Base-by-base conservation (phyloP, 2,888 invertebrate species). In the Coremacera marginata region DNA sequence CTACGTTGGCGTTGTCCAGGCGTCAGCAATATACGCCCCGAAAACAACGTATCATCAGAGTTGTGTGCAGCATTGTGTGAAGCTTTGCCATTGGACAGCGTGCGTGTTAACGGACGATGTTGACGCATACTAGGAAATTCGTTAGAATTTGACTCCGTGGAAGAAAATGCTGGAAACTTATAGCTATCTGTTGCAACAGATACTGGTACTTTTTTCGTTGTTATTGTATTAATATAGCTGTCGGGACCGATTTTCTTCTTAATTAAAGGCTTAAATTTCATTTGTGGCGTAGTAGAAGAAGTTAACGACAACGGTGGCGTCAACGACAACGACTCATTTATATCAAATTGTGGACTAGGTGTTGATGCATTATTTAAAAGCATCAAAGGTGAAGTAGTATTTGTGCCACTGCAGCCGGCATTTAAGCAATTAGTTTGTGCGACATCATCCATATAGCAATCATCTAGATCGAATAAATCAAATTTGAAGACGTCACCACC, bases 381-480 rank as follows among this genome's bases (percentile, higher is more conserved):
- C 11, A 84, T 81, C 65, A 88, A 49, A 0, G 89, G 89, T 0
- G 88, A 89, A 73, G 84, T 86, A 62, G 84, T 84, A 5, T 82
- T 82, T 27, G 84, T 81, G 63, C 81, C 81, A 55, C 84, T 83
- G n/a, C 89, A 88, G 78, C 90, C 90, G 80, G 90, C 90, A 82
- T 90, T 91, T 9, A 57, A 37, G 80, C 90, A 90, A 78, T 81
- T 80, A 2, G 90, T 90, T 16, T 79, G 70, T 16, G 80, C 79
- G 62, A 82, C 81, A 83, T 70, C 78, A 7, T 74, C 81, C 27
- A 75, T 81, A 11, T 84, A 70, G 0, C 83, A 79, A 70, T 95
- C 96, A 85, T 96, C 96, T 14, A 94, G 95, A 84, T 96, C 96
- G 79, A 96, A 94, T 77, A 96, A 92, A 88, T 96, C 96, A 87